phyloP scores from a whole-genome alignment of 2,888 invertebrate species.

The Adelphocoris suturalis region DNA sequence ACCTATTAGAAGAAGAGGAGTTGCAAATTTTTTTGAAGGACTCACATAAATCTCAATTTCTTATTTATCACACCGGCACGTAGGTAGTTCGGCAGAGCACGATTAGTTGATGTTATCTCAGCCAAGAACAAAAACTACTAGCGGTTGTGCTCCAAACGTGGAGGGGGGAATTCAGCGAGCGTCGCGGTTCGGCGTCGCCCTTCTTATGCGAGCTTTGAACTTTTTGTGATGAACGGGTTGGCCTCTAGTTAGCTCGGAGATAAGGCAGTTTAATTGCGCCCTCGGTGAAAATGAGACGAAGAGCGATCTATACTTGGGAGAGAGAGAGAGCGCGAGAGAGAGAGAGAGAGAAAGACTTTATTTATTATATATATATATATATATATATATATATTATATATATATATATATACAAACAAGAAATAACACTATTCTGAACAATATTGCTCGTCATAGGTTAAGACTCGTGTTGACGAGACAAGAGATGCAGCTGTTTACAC shows the following conservation, averaged over 20 bases:
- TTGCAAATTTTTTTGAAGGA: neutral
- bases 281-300: neutral
- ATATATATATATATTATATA: too few species aligned
- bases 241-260: neutral
- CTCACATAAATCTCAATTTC: neutral
- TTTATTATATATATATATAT: too few species aligned
- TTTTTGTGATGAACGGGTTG: constrained; percentile 17
- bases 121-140: constrained; percentile 7
- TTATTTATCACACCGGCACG: neutral
- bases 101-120: neutral
- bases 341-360: too few species aligned
- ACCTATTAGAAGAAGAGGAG: too few species aligned
- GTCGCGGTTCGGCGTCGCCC: neutral
- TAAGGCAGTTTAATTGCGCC: constrained; percentile 9
- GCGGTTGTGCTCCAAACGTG: neutral
- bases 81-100: neutral
- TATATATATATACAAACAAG: too few species aligned
- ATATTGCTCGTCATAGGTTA: too few species aligned
- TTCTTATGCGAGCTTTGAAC: neutral
- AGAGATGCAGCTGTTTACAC: too few species aligned
- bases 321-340: too few species aligned
- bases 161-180: neutral
- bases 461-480: too few species aligned
- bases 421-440: too few species aligned
- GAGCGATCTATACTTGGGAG: neutral